Conservation (phyloP, 53 echinoderm and acorn worm genomes). For the Henricia sp. region DNA sequence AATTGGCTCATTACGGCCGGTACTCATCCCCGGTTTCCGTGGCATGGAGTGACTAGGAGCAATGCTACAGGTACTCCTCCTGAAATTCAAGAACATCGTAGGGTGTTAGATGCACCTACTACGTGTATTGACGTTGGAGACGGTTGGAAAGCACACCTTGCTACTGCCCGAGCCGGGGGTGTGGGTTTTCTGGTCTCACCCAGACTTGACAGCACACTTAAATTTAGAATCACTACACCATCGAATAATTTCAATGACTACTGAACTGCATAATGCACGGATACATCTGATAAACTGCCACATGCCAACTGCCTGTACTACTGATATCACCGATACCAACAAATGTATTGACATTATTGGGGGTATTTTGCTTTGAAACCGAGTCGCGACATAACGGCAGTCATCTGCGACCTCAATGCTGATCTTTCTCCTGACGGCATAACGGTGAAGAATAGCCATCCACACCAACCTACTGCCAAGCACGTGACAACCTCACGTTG, state of each 20-base stretch:
- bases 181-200: conserved; percentile 42
- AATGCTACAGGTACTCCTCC: too few relatives aligned
- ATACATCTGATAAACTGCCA: conserved; percentile 49
- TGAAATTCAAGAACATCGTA: conserved; percentile 36
- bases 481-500: too few relatives aligned
- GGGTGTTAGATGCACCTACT: conserved; percentile 25
- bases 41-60: too few relatives aligned
- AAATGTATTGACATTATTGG: conserved; percentile 50
- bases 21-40: too few relatives aligned
- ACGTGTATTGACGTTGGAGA: conserved; percentile 44
- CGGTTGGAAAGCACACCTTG: conserved; percentile 52
- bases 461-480: too few relatives aligned
- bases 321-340: conserved; percentile 30
- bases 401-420: too few relatives aligned
- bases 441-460: too few relatives aligned
- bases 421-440: too few relatives aligned
- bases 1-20: too few relatives aligned
- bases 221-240: conserved; percentile 35
- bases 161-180: conserved; percentile 42
- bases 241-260: conserved; percentile 43
- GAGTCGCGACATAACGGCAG: too few relatives aligned
- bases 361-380: too few relatives aligned
- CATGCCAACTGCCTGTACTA: conserved; percentile 54
- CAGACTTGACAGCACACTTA: conserved; percentile 35
- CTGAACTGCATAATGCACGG: conserved; percentile 16